phyloP scores from a whole-genome alignment of 2,888 invertebrate species.

The Candidula unifasciata region DNA sequence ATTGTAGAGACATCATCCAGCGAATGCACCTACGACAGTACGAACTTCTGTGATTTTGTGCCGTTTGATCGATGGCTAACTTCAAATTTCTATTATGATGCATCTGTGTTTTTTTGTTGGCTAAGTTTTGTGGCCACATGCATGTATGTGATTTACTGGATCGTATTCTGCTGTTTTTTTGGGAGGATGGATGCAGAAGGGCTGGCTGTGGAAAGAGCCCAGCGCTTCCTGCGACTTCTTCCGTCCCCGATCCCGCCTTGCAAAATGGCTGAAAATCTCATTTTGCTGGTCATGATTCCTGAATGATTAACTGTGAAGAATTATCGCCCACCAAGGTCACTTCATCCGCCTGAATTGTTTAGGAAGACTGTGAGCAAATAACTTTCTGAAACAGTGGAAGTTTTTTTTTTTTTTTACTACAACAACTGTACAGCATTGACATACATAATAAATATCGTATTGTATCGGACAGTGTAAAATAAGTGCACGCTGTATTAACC shows the following conservation, averaged over 20 bases:
- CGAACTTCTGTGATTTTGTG: constrained; percentile 91
- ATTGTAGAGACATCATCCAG: constrained; percentile 99
- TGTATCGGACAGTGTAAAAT: constrained; percentile 8
- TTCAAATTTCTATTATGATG: constrained; percentile 54
- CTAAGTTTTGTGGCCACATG: constrained; percentile 36
- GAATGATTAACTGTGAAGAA: neutral
- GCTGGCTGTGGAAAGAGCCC: constrained; percentile 48
- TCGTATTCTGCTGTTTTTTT: constrained; percentile 9
- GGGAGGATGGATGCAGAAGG: constrained; percentile 49
- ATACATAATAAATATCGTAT: constrained; percentile 39
- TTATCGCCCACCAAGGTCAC: neutral
- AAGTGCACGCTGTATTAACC: constrained; percentile 14
- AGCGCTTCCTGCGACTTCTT: constrained; percentile 50
- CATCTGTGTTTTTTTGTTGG: constrained; percentile 56
- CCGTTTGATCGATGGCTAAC: constrained; percentile 48
- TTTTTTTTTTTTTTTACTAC: constrained; percentile 21
- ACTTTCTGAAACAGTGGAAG: neutral
- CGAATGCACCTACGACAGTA: constrained; percentile 99
- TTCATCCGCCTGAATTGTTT: neutral
- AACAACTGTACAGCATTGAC: constrained; percentile 27
- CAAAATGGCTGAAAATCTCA: constrained; percentile 45
- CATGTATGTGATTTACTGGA: constrained; percentile 38
- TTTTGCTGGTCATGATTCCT: constrained; percentile 23
- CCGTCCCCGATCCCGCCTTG: constrained; percentile 48
- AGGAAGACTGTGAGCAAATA: constrained; percentile 9